phyloP scores from a whole-genome alignment of 2,797 vertebrate species.

The Anguilla marmorata region DNA sequence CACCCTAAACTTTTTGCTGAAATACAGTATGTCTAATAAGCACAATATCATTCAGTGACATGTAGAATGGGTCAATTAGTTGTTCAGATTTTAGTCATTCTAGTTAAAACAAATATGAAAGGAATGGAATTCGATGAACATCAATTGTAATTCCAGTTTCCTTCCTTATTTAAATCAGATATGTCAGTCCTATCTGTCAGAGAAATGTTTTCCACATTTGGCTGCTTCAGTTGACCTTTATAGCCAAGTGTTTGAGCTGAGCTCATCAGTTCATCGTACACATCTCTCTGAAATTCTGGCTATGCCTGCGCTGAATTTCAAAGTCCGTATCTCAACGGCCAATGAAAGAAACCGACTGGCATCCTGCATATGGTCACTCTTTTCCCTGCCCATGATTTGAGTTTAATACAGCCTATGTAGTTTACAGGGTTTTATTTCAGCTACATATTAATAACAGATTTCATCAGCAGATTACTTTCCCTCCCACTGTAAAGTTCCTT shows the following conservation, averaged over 20 bases:
- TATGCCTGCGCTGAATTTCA: not conserved
- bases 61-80: not conserved
- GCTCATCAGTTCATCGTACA: not conserved
- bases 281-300: not conserved
- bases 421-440: slow-evolving; percentile 6
- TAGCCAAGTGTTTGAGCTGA: not conserved
- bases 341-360: not conserved
- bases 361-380: not conserved
- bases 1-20: not conserved
- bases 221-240: not conserved
- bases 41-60: not conserved
- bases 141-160: too few relatives aligned
- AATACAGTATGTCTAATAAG: not conserved
- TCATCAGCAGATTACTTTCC: not conserved
- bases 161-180: too few relatives aligned
- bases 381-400: not conserved
- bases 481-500: not conserved
- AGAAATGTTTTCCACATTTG: not conserved
- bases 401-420: not conserved
- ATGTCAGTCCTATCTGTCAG: not conserved
- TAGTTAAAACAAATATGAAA: not conserved
- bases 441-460: slow-evolving; percentile 18
- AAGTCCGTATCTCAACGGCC: not conserved
- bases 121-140: too few relatives aligned
- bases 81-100: not conserved